Conservation (phyloP, 2,797 vertebrate genomes). For the Xerus rutilus region DNA sequence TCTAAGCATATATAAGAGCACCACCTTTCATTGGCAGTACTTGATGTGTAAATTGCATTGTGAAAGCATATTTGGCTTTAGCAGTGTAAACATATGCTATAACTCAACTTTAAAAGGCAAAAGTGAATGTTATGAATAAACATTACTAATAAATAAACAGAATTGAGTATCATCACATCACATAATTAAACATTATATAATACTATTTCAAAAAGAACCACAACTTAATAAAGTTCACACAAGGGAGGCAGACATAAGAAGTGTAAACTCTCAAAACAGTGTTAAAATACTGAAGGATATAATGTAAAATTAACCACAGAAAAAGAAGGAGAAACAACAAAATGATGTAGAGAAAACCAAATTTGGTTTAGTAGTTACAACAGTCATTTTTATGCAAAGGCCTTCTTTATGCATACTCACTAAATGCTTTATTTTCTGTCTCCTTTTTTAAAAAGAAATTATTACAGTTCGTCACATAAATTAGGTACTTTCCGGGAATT, state of each 20-base stretch:
- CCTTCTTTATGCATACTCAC: slow-evolving; percentile 64
- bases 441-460: slow-evolving; percentile 56
- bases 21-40: slow-evolving; percentile 65
- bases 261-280: slow-evolving; percentile 81
- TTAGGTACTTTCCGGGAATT: slow-evolving; percentile 50
- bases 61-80: slow-evolving; percentile 76
- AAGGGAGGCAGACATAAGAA: slow-evolving; percentile 82
- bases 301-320: slow-evolving; percentile 59
- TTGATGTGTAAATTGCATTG: slow-evolving; percentile 70
- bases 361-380: slow-evolving; percentile 61
- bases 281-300: slow-evolving; percentile 82
- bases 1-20: slow-evolving; percentile 73
- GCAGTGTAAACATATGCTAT: slow-evolving; percentile 84
- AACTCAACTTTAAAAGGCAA: slow-evolving; percentile 87
- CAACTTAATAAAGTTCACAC: slow-evolving; percentile 81
- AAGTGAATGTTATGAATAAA: neutral
- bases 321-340: slow-evolving; percentile 72
- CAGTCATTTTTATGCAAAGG: slow-evolving; percentile 64
- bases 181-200: slow-evolving; percentile 82
- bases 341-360: slow-evolving; percentile 69
- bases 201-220: slow-evolving; percentile 85
- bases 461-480: slow-evolving; percentile 34
- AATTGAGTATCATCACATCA: slow-evolving; percentile 74
- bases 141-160: neutral
- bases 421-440: slow-evolving; percentile 49